These are phyloP conservation scores for Neomorphus geoffroyi DNA, from an alignment of 2,797 vertebrate genomes.

Conservation along the genomic window DNA sequence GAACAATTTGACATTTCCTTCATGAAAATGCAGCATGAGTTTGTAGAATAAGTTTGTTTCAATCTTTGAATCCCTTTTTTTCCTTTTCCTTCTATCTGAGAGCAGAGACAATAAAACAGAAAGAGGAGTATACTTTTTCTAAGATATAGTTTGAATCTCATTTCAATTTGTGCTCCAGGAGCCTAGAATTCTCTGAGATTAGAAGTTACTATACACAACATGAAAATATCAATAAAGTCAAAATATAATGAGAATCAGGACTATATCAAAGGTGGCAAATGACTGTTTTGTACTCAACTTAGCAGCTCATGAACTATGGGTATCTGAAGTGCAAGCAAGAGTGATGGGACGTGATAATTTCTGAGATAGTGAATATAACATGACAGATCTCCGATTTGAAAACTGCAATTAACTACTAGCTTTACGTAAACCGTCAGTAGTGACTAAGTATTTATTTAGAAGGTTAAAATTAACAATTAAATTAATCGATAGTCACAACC, in stretches of 20 bases:
- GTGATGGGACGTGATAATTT: fast-evolving
- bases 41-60: background rate
- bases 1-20: background rate
- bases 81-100: background rate
- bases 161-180: background rate
- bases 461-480: background rate
- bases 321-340: background rate
- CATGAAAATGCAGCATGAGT: background rate
- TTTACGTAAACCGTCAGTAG: background rate
- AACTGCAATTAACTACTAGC: background rate
- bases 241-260: background rate
- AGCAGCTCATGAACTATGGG: background rate
- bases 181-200: background rate
- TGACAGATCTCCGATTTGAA: background rate
- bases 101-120: background rate
- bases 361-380: background rate
- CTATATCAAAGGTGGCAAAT: background rate
- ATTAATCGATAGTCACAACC: background rate
- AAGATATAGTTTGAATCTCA: background rate
- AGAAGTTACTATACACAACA: background rate
- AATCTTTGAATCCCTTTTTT: background rate
- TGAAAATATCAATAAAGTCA: background rate
- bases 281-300: too few species aligned
- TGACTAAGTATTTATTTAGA: background rate
- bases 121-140: background rate